Base-by-base conservation (phyloP, 2,888 invertebrate genomes). In the Mythimna albipuncta region DNA sequence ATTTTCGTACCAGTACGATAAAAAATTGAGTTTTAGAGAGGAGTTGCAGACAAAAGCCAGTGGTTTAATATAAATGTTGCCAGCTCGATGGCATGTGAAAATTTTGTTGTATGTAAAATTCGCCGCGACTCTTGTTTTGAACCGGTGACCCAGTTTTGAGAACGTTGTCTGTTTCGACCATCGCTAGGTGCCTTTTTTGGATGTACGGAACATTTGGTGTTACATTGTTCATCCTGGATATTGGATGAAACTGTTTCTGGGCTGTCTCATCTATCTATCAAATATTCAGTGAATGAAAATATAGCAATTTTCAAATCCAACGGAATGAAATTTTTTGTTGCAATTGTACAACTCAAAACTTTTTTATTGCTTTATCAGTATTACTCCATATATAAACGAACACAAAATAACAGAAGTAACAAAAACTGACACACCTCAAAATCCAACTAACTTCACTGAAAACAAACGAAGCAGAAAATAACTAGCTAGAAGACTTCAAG, bases 31-130 rank as follows among this genome's bases (percentile, higher is more conserved):
- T 88, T 87, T 72, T 82, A 85, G 86, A 89, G 85, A 81, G 85
- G 85, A 85, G 84, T 85, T 77, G 87, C 87, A 85, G 57, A 72
- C 67, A 68, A 68, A 71, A 72, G 82, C 58, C 64, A 77, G 62
- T 82, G 84, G 86, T 85, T 89, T 88, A 90, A 91, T 92, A 91
- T 91, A 92, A 91, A 89, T 88, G 87, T 89, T 87, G 83, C 81
- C 70, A 76, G 58, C 69, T 78, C 72, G 41, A 75, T 83, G 47
- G 70, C 62, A 71, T 71, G 74, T 74, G 75, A 79, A 81, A 66
- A 74, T 79, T 73, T 79, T 71, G 65, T 13, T 69, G 71, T 66
- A 82, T 79, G 83, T 79, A 68, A 77, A 68, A 68, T 72, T 82
- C 57, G 57, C 63, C 68, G 55, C 47, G 57, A 47, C 57, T 67